A percentile compares a stretch with the other conserved stretches of the same genome.
These are phyloP conservation scores for Vulpes lagopus DNA, from an alignment of 2,113 vertebrate genomes.

Conservation along the genomic window DNA sequence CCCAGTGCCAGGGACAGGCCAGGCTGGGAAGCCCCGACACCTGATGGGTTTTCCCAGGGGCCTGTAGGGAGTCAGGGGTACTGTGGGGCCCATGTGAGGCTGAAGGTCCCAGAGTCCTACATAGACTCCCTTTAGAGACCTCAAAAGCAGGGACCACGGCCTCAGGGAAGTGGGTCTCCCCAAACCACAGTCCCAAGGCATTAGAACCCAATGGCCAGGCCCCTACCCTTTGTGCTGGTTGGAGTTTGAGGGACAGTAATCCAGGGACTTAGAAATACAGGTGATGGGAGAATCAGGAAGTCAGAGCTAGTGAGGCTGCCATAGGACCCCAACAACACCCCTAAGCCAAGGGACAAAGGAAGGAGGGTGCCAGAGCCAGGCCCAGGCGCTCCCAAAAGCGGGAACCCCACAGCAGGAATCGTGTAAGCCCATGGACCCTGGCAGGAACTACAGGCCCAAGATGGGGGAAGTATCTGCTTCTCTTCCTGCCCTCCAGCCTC, in stretches of 20 bases:
- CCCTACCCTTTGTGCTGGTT: not conserved
- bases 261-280: not conserved
- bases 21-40: conserved; percentile 58
- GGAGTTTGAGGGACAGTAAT: accelerated
- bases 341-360: not conserved
- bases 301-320: not conserved
- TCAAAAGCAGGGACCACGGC: accelerated
- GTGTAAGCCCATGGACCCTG: accelerated
- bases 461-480: not conserved
- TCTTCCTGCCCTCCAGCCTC: not conserved
- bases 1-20: conserved; percentile 40
- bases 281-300: not conserved
- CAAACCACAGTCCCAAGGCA: too few species aligned
- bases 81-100: not conserved
- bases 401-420: not conserved
- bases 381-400: not conserved
- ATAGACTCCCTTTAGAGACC: not conserved
- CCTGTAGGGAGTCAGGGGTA: not conserved
- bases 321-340: too few species aligned
- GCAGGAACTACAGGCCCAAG: accelerated
- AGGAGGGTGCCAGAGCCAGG: not conserved
- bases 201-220: not conserved
- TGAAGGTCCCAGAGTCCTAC: accelerated
- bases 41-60: conserved; percentile 15
- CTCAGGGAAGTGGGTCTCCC: not conserved